phyloP scores from a whole-genome alignment of 2,888 invertebrate genomes.

The Monochamus alternatus region DNA sequence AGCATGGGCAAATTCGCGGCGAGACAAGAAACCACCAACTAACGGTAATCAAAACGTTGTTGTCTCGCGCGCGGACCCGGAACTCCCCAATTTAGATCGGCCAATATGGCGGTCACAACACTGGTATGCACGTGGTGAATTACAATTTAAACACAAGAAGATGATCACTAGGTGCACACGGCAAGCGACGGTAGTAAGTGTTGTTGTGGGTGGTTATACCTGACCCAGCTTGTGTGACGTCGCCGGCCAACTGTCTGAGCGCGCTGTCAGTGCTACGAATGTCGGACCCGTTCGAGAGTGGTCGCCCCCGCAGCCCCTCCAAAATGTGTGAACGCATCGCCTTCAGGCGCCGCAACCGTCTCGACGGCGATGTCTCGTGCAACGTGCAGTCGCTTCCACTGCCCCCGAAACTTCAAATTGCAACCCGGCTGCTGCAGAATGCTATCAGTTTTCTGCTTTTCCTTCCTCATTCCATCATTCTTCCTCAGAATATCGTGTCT shows the following conservation, averaged over 20 bases:
- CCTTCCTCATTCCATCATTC: constrained; percentile 28
- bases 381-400: constrained; percentile 43
- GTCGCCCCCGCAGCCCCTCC: constrained; percentile 51
- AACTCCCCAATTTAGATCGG: constrained; percentile 36
- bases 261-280: constrained; percentile 51
- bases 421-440: constrained; percentile 40
- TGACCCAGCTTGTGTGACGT: constrained; percentile 47
- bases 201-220: constrained; percentile 49
- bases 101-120: constrained; percentile 34
- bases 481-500: constrained; percentile 23
- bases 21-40: constrained; percentile 34
- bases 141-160: constrained; percentile 43
- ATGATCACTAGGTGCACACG: constrained; percentile 42
- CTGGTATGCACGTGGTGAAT: constrained; percentile 32
- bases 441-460: constrained; percentile 37
- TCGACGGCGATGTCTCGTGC: constrained; percentile 48
- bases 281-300: constrained; percentile 45
- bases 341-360: constrained; percentile 56
- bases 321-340: constrained; percentile 57
- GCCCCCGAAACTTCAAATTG: constrained; percentile 46
- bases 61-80: constrained; percentile 40
- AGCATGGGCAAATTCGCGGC: constrained; percentile 32
- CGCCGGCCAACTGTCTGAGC: constrained; percentile 52
- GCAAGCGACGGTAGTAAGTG: constrained; percentile 38
- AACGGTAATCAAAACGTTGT: constrained; percentile 30